Evolutionary conservation across 2,113 vertebrate genomes (phyloP).

Genomic region (Canis aureus): DNA sequence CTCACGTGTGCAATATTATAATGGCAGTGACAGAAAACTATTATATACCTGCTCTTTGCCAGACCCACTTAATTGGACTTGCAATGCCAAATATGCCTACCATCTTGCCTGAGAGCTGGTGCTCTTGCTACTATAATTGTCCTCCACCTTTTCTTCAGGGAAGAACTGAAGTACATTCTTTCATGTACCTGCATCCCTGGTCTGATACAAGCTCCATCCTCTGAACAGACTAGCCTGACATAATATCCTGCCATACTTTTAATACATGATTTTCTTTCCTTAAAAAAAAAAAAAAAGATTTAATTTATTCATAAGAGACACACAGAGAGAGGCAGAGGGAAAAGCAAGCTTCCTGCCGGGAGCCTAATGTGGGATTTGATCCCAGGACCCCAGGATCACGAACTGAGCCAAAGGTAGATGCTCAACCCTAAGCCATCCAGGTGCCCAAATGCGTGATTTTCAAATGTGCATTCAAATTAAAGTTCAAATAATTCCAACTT

Average conservation of each 20-base stretch:
- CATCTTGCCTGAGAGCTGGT: too few species aligned
- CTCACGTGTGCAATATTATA: neutral
- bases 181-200: neutral
- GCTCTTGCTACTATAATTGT: neutral
- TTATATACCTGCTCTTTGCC: neutral
- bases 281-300: too few species aligned
- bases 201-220: neutral
- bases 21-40: neutral
- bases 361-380: too few species aligned
- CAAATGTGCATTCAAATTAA: slow-evolving; percentile 35
- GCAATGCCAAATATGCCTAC: neutral
- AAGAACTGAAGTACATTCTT: neutral
- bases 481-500: slow-evolving; percentile 40
- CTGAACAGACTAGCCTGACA: neutral
- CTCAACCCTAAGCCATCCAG: too few species aligned
- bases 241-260: neutral
- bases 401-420: too few species aligned
- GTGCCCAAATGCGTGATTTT: neutral
- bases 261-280: slow-evolving; percentile 12
- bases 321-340: too few species aligned
- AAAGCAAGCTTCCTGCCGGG: too few species aligned
- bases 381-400: too few species aligned
- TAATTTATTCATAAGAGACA: too few species aligned
- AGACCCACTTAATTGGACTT: neutral
- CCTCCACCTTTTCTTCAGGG: neutral